phyloP scores from a whole-genome alignment of 2,888 invertebrate species.

The Spilarctia lutea region DNA sequence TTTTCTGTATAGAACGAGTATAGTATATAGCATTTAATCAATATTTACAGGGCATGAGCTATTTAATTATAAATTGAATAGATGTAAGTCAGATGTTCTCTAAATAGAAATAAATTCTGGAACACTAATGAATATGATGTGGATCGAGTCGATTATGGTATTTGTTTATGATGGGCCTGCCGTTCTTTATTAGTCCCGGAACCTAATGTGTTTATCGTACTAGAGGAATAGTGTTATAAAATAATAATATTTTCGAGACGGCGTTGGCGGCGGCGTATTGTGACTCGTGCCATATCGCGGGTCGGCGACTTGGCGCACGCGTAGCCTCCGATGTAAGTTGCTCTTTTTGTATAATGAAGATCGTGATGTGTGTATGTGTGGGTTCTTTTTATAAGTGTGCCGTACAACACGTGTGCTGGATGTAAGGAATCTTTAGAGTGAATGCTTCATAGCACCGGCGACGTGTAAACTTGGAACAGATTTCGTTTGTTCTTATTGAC shows the following conservation, averaged over 20 bases:
- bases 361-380: slow-evolving; percentile 64
- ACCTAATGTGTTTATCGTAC: slow-evolving; percentile 41
- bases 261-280: slow-evolving; percentile 46
- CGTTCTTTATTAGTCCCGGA: slow-evolving; percentile 38
- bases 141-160: slow-evolving; percentile 18
- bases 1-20: background rate
- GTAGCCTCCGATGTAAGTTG: slow-evolving; percentile 79
- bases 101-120: background rate
- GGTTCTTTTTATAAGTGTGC: slow-evolving; percentile 58
- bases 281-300: slow-evolving; percentile 83
- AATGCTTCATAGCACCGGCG: slow-evolving; percentile 35
- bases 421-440: slow-evolving; percentile 49
- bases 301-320: slow-evolving; percentile 80
- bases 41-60: background rate
- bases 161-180: slow-evolving; percentile 36
- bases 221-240: slow-evolving; percentile 47
- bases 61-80: background rate
- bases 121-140: slow-evolving; percentile 4
- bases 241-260: slow-evolving; percentile 54
- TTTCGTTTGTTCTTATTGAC: slow-evolving; percentile 55
- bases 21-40: background rate
- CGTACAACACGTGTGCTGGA: slow-evolving; percentile 62
- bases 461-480: slow-evolving; percentile 47
- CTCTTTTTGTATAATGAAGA: slow-evolving; percentile 80
- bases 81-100: background rate